Conservation (phyloP, 1,140 invertebrate genomes). For the Diorhabda elongata region DNA sequence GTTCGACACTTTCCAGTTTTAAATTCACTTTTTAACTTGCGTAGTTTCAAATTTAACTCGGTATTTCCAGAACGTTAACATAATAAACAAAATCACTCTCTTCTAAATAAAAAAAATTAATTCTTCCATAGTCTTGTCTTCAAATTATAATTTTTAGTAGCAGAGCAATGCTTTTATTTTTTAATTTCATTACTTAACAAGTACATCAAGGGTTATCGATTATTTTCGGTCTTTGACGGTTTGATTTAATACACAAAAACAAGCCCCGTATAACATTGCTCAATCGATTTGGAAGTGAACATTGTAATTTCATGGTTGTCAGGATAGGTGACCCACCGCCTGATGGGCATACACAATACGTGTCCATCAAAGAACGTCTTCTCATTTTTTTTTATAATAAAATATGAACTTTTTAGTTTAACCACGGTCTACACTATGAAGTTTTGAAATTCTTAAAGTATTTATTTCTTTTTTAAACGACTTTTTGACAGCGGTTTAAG, state of each 20-base stretch:
- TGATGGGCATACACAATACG: conserved; percentile 41
- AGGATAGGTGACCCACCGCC: conserved; percentile 38
- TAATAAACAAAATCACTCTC: no score
- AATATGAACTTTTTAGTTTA: conserved; percentile 38
- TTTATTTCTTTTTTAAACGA: neutral
- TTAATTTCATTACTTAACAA: no score
- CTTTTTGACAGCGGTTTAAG: neutral
- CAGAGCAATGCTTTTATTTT: no score
- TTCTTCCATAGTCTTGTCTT: no score
- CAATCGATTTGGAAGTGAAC: conserved; percentile 45
- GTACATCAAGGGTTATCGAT: no score
- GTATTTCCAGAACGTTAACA: no score
- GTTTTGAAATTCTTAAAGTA: neutral
- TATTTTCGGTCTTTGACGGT: conserved; percentile 30
- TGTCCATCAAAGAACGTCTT: conserved; percentile 36
- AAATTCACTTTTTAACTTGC: no score
- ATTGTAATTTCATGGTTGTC: conserved; percentile 48
- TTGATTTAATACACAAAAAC: conserved; percentile 35
- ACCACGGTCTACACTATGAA: neutral
- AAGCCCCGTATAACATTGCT: conserved; percentile 39
- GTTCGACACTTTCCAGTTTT: no score
- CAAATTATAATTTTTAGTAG: no score
- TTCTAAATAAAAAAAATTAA: no score
- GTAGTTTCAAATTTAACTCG: no score
- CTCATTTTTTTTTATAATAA: conserved; percentile 29